Evolutionary conservation across 1,140 invertebrate species (phyloP).

Genomic region (Eriosoma lanigerum): DNA sequence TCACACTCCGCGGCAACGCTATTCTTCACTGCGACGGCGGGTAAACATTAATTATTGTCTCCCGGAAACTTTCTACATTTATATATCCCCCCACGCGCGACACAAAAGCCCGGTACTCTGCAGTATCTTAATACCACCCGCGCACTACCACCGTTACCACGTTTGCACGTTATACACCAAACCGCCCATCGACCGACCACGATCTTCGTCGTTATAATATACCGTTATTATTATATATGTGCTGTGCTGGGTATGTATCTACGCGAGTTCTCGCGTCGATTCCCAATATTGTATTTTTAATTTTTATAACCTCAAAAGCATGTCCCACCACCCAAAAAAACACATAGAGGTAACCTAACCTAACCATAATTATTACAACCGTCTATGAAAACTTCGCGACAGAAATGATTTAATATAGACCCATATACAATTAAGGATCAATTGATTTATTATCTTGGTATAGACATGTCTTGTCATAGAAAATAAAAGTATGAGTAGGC

Average conservation of each 20-base stretch:
- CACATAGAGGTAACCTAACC: too few relatives aligned
- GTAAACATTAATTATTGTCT: slow-evolving; percentile 51
- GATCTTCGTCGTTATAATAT: not conserved
- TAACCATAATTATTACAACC: too few relatives aligned
- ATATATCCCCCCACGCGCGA: not conserved
- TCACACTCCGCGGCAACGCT: not conserved
- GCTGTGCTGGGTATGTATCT: not conserved
- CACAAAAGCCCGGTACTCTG: not conserved
- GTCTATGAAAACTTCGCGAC: too few relatives aligned
- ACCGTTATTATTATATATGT: too few relatives aligned
- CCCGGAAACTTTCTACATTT: slow-evolving; percentile 51
- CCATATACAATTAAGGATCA: too few relatives aligned
- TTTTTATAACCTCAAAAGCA: too few relatives aligned
- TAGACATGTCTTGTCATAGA: too few relatives aligned
- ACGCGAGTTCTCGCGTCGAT: not conserved
- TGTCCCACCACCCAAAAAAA: too few relatives aligned
- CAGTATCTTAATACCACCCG: slow-evolving; percentile 35
- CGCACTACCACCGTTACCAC: not conserved
- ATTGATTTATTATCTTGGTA: too few relatives aligned
- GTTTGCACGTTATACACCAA: not conserved
- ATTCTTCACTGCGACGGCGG: slow-evolving; percentile 31
- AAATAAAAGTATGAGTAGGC: too few relatives aligned
- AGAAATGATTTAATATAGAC: too few relatives aligned
- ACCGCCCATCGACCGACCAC: not conserved
- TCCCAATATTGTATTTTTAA: too few relatives aligned